phyloP scores from a whole-genome alignment of 2,888 invertebrate genomes.

The Orthosia gracilis region DNA sequence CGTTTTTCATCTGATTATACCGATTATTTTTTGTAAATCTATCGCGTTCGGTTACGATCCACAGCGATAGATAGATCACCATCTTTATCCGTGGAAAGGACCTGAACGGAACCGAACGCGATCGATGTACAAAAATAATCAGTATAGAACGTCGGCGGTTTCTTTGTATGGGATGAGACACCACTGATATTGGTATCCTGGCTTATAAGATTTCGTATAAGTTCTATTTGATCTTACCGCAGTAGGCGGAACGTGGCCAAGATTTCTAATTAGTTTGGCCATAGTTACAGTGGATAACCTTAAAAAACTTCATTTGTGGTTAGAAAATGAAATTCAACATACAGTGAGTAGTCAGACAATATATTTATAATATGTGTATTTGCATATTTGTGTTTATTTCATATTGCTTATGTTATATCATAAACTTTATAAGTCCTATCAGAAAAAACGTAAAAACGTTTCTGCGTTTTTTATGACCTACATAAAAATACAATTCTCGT shows the following conservation, averaged over 20 bases:
- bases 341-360: background rate
- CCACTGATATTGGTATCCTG: background rate
- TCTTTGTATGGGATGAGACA: too few species aligned
- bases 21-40: too few species aligned
- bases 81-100: too few species aligned
- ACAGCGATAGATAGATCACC: too few species aligned
- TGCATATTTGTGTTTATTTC: too few species aligned
- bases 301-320: background rate
- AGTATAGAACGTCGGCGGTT: too few species aligned
- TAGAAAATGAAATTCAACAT: conserved; percentile 4
- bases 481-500: conserved; percentile 15
- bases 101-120: too few species aligned
- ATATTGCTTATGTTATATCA: background rate
- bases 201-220: conserved; percentile 26
- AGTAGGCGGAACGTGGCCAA: conserved; percentile 24
- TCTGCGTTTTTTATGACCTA: conserved; percentile 28
- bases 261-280: conserved; percentile 36
- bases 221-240: conserved; percentile 14
- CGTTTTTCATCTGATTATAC: too few species aligned
- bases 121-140: too few species aligned
- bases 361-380: too few species aligned
- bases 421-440: background rate
- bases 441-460: background rate
- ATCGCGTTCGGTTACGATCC: too few species aligned
- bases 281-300: conserved; percentile 5